A percentile compares a stretch with the other conserved stretches of the same genome.
phyloP scores from a whole-genome alignment of 2,888 invertebrate genomes.

The Andrena bicolor region DNA sequence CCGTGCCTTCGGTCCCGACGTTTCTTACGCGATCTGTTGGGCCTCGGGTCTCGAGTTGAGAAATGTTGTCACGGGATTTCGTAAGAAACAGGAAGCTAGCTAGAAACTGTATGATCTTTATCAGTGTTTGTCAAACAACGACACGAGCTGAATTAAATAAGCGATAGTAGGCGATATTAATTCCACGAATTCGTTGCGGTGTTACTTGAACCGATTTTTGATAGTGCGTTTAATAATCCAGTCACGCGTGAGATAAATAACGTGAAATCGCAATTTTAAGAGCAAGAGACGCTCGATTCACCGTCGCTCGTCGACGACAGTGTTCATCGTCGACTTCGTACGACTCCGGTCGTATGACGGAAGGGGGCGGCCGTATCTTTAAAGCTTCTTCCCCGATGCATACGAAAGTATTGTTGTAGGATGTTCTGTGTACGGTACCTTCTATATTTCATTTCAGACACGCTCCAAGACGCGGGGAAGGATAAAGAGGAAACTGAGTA shows the following conservation, averaged over 20 bases:
- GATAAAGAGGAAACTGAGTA: conserved; percentile 81
- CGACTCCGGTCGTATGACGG: neutral
- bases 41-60: neutral
- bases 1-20: neutral
- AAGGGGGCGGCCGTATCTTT: conserved; percentile 1
- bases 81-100: neutral
- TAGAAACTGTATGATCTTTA: conserved; percentile 4
- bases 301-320: neutral
- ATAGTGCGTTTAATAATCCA: conserved; percentile 27
- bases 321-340: neutral
- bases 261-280: neutral
- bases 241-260: neutral
- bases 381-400: neutral
- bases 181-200: neutral
- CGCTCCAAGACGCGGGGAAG: conserved; percentile 82
- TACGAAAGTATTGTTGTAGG: conserved; percentile 25
- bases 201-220: neutral
- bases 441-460: conserved; percentile 79
- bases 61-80: neutral
- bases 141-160: neutral
- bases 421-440: conserved; percentile 63
- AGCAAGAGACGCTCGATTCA: neutral
- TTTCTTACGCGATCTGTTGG: neutral
- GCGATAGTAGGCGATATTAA: neutral
- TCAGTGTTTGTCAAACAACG: neutral